Evolutionary conservation across 2,888 invertebrate species (phyloP), one percentile per base, ranked within the genome.

Genomic region (Acronicta leporina): DNA sequence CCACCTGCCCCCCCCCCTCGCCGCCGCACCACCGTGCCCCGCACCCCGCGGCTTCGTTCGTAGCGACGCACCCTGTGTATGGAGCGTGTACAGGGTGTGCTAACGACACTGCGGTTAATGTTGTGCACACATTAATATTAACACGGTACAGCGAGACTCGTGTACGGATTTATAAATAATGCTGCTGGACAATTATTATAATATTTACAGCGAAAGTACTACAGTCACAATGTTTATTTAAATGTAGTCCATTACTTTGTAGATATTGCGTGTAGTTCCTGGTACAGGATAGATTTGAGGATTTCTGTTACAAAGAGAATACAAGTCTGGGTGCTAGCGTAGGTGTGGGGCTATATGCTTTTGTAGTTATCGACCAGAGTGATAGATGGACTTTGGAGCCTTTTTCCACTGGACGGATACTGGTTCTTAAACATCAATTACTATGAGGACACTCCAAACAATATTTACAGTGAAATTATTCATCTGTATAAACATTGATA

Each of bases 101-200:
- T 73, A 61, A 69, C 73, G 69, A 73, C 69, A 68, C 68, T 58
- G 69, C 45, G 74, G 69, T 63, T 63, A 63, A 68, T 56, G 68
- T 67, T 73, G 68, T 68, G 69, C 73, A 68, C 73, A 70, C 55
- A 68, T 68, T 68, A 58, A 58, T 68, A 68, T 70, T 46, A 73
- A 73, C 53, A 57, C 27, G 48, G 51, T 16, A 69, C 66, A 55
- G 55, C 30, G 45, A 41, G 16, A 46, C 25, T 52, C 44, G 54
- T 58, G 54, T 52, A 51, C 55, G 11, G 45, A 55, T 50, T 68
- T 54, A 71, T 54, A 61, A 61, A 70, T 56, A 61, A 62, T 71
- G 43, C 52, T 62, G 16, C 51, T 38, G 33, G 33, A 50, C 40
- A 55, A 66, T 62, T 71, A 35, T 54, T 66, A n/a, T n/a, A n/a